These are phyloP conservation scores for Gymnosoma rotundatum DNA, from an alignment of 2,888 invertebrate species.

Conservation along the genomic window DNA sequence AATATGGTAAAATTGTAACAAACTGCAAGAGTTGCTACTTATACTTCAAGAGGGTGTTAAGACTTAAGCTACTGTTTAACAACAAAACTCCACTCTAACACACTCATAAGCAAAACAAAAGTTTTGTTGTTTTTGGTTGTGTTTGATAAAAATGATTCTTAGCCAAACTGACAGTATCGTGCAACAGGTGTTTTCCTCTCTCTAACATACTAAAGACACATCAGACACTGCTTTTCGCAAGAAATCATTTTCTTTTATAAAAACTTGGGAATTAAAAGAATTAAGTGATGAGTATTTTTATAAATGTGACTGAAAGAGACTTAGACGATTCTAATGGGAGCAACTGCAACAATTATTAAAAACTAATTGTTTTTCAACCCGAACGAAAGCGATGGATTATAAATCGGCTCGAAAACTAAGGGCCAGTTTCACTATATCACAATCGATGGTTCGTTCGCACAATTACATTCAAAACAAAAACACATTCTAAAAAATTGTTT, in stretches of 20 bases:
- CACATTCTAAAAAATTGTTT: too few relatives aligned
- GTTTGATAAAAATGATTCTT: slow-evolving; percentile 43
- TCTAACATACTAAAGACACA: slow-evolving; percentile 41
- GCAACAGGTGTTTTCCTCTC: slow-evolving; percentile 67
- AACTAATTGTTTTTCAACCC: too few relatives aligned
- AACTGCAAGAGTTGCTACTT: slow-evolving; percentile 21
- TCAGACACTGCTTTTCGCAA: slow-evolving; percentile 28
- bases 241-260: slow-evolving; percentile 1
- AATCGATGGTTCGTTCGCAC: too few relatives aligned
- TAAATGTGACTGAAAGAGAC: too few relatives aligned
- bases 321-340: too few relatives aligned
- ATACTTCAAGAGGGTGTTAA: slow-evolving; percentile 68
- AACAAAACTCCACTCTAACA: slow-evolving; percentile 8
- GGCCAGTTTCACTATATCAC: too few relatives aligned
- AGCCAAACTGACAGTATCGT: slow-evolving; percentile 61
- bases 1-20: slow-evolving; percentile 59
- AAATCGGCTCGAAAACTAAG: too few relatives aligned
- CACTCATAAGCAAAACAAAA: slow-evolving; percentile 15
- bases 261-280: background rate
- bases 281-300: background rate
- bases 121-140: slow-evolving; percentile 20
- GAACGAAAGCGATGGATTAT: too few relatives aligned
- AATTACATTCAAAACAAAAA: too few relatives aligned
- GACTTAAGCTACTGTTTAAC: slow-evolving; percentile 62
- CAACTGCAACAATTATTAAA: too few relatives aligned